Base-by-base conservation (phyloP, 1,140 invertebrate genomes). In the Anoplolepis gracilipes region DNA sequence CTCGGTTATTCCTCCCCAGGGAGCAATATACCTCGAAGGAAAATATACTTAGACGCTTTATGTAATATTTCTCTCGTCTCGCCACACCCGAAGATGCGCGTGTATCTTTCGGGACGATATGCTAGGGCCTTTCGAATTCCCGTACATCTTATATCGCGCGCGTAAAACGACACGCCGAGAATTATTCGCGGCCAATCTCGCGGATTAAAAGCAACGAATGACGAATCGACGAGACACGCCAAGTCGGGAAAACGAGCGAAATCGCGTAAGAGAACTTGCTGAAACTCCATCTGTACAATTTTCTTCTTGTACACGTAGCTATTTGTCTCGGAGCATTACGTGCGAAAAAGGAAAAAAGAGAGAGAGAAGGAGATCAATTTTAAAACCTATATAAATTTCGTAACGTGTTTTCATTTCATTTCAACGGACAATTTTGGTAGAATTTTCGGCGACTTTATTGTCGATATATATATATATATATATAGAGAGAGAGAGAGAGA, bases 11-110 rank as follows among this genome's bases (percentile, higher is more conserved):
- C 49, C 85, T 82, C 90, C 67, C 76, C 33, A 11, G 89, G 65
- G 89, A 82, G 53, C 84, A 73, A 86, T 88, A 77, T 67, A 84
- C 75, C 64, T 86, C 62, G 77, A 64, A 73, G 46, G 49, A 81
- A 91, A 88, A 90, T 85, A 84, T 86, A 67, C 62, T 88, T 85
- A 85, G 61, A 78, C 57, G 69, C 72, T 82, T 86, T 72, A 16
- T 49, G 81, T 73, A 86, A 86, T 86, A 85, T 86, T 86, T 88
- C 79, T 84, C 59, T 69, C 73, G 78, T 70, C 59, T 19, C 46
- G 46, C 22, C 62, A 30, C 25, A 7, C 16, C 73, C 5, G 57
- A 22, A 55, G 62, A 69, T 36, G 39, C 61, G 13, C 25, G 39
- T 39, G 76, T 36, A 25, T 53, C 42, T 25, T 55, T 39, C 76